These are phyloP conservation scores for Felis chaus DNA, from an alignment of 2,113 vertebrate genomes.

Conservation along the genomic window DNA sequence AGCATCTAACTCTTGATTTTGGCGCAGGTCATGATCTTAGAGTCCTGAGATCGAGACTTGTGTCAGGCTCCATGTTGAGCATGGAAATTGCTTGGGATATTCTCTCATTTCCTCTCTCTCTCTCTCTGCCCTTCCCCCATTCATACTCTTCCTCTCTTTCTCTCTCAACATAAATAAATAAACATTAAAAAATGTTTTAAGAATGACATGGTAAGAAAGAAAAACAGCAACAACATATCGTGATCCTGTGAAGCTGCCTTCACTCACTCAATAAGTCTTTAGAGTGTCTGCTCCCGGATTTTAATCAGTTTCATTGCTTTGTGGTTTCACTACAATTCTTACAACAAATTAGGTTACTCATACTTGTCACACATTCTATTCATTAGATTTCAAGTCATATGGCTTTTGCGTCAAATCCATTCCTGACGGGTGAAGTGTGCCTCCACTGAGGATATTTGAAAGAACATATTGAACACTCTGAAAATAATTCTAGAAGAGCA, in stretches of 20 bases:
- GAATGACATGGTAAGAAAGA: neutral
- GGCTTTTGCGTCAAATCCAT: neutral
- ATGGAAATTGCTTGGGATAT: no score
- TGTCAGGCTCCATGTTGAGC: no score
- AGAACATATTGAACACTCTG: neutral
- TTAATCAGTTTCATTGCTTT: neutral
- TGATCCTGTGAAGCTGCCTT: neutral
- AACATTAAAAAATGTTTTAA: neutral
- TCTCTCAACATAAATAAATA: no score
- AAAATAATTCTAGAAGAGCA: neutral
- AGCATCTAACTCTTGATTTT: no score
- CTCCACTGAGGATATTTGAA: neutral
- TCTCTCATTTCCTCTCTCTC: no score
- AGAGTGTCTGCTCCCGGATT: neutral
- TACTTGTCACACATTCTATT: neutral
- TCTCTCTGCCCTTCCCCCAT: no score
- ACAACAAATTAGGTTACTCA: neutral
- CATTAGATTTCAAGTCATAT: neutral
- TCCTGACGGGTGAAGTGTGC: neutral
- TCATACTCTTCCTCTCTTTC: no score
- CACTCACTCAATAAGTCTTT: rapidly evolving
- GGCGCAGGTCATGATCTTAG: no score
- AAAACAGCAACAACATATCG: neutral
- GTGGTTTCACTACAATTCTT: neutral
- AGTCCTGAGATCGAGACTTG: no score